A percentile compares a stretch with the other conserved stretches of the same genome.
These are phyloP conservation scores for Hydropsyche tenuis DNA, from an alignment of 1,140 invertebrate species.

Conservation along the genomic window DNA sequence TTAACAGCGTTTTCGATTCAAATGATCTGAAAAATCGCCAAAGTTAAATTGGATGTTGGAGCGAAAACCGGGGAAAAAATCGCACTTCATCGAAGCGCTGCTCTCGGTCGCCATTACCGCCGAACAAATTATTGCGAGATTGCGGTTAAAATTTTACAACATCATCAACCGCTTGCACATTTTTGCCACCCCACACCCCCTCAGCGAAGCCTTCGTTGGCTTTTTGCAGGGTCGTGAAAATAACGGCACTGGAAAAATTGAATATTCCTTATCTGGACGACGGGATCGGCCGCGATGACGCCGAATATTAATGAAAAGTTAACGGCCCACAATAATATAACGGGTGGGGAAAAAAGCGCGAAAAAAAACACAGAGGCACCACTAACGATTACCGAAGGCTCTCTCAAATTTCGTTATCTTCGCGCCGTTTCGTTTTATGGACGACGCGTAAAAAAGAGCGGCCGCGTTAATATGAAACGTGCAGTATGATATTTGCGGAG, in stretches of 20 bases:
- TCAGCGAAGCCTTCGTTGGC: not conserved
- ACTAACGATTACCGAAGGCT: too few species aligned
- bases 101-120: not conserved
- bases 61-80: too few species aligned
- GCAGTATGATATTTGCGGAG: too few species aligned
- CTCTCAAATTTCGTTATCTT: too few species aligned
- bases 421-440: too few species aligned
- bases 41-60: constrained; percentile 7
- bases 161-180: constrained; percentile 24
- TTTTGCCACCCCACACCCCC: not conserved
- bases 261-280: constrained; percentile 17
- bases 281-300: not conserved
- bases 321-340: not conserved
- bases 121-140: constrained; percentile 20
- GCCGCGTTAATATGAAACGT: too few species aligned
- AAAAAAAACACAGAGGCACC: too few species aligned
- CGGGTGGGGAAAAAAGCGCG: too few species aligned
- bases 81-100: not conserved
- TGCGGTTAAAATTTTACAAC: constrained; percentile 26
- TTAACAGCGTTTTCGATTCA: not conserved
- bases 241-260: constrained; percentile 20
- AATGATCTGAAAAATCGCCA: constrained; percentile 6
- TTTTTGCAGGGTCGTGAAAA: not conserved
- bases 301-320: constrained; percentile 35
- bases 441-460: too few species aligned